Conservation (phyloP, 1,140 invertebrate genomes). For the Centruroides sculpturatus region DNA sequence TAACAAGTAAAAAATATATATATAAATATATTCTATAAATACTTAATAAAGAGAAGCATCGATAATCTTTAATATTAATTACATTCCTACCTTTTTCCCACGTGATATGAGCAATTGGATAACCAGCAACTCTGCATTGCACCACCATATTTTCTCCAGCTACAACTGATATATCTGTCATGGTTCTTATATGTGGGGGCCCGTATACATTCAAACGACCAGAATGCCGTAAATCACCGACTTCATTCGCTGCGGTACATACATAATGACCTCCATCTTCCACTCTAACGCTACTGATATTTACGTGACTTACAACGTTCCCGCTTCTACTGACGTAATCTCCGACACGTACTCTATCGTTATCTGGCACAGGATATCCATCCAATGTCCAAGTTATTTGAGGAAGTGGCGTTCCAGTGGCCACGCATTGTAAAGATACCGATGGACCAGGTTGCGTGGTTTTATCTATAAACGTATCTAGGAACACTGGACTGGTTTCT, state of each 20-base stretch:
- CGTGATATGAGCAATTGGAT: slow-evolving; percentile 80
- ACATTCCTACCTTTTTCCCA: slow-evolving; percentile 62
- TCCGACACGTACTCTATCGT: slow-evolving; percentile 21
- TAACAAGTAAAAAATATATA: no score
- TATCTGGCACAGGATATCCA: slow-evolving; percentile 20
- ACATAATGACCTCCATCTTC: slow-evolving; percentile 87
- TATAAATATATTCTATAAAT: no score
- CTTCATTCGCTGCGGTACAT: slow-evolving; percentile 79
- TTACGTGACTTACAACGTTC: slow-evolving; percentile 84
- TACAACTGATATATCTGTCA: slow-evolving; percentile 55
- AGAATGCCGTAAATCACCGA: slow-evolving; percentile 70
- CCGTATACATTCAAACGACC: slow-evolving; percentile 84
- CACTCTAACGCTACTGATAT: slow-evolving; percentile 78
- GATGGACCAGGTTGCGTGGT: slow-evolving; percentile 4
- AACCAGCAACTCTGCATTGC: slow-evolving; percentile 83
- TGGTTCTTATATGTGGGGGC: slow-evolving; percentile 66
- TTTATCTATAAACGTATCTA: slow-evolving; percentile 6
- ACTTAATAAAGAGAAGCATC: no score
- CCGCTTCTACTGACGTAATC: slow-evolving; percentile 35
- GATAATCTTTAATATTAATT: no score
- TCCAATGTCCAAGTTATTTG: slow-evolving; percentile 16
- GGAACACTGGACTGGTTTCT: slow-evolving; percentile 10
- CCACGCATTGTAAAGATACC: slow-evolving; percentile 14
- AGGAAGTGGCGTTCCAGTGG: slow-evolving; percentile 45
- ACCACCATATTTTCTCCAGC: slow-evolving; percentile 76